phyloP scores from a whole-genome alignment of 2,888 invertebrate species.

The Dione juno region DNA sequence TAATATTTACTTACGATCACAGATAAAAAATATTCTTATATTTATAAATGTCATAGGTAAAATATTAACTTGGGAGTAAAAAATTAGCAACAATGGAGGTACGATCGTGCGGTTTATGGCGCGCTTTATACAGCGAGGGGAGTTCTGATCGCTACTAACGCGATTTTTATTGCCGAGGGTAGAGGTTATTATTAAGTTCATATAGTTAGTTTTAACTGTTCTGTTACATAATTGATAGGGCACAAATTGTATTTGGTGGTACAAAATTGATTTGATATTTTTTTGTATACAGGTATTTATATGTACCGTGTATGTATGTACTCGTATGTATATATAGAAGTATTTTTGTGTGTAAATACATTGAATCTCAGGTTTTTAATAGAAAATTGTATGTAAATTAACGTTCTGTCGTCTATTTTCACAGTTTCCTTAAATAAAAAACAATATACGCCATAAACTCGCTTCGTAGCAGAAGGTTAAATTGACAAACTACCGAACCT shows the following conservation, averaged over 20 bases:
- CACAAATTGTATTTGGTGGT: slow-evolving; percentile 5
- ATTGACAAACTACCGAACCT: background rate
- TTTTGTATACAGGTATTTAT: too few species aligned
- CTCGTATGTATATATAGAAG: too few species aligned
- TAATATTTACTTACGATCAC: too few species aligned
- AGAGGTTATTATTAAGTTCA: slow-evolving; percentile 35
- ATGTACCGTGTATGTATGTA: too few species aligned
- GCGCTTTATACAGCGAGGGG: slow-evolving; percentile 41
- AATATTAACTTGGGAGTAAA: slow-evolving; percentile 15
- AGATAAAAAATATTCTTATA: too few species aligned
- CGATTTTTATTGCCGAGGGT: slow-evolving; percentile 44
- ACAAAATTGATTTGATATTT: background rate
- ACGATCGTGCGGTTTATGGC: slow-evolving; percentile 45
- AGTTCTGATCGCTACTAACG: slow-evolving; percentile 36
- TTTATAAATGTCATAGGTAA: slow-evolving; percentile 4
- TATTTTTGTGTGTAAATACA: too few species aligned
- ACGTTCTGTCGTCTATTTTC: background rate
- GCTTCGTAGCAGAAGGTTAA: background rate
- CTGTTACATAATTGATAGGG: slow-evolving; percentile 4
- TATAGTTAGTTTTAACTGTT: slow-evolving; percentile 36
- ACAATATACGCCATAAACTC: background rate
- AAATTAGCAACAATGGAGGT: slow-evolving; percentile 15
- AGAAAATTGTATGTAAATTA: background rate
- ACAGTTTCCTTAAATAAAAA: background rate
- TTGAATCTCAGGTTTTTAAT: too few species aligned